Evolutionary conservation across 1,140 invertebrate genomes (phyloP).

Genomic region (Chrysomallon squamiferum): DNA sequence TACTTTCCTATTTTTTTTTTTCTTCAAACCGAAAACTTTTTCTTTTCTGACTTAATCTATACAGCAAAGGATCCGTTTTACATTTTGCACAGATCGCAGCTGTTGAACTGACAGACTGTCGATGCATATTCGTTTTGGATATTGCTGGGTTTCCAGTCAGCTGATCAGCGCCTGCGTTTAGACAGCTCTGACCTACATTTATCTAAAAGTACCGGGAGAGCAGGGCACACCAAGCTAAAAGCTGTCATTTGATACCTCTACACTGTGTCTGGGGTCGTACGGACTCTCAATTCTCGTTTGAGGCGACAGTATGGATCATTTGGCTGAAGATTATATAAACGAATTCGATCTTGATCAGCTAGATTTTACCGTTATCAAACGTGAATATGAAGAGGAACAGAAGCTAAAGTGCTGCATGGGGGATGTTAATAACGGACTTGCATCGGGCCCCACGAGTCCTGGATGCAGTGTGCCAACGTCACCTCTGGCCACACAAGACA

Average conservation of each 20-base stretch:
- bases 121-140: background rate
- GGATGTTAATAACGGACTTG: constrained; percentile 10
- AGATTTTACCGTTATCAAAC: constrained; percentile 45
- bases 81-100: too few species aligned
- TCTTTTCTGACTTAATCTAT: too few species aligned
- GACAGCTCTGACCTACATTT: constrained; percentile 4
- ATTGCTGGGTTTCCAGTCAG: constrained; percentile 11
- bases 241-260: too few species aligned
- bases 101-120: too few species aligned
- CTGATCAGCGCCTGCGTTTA: background rate
- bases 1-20: constrained; percentile 3
- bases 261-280: too few species aligned
- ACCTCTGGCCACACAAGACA: constrained; percentile 12
- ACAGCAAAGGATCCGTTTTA: constrained; percentile 8
- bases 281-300: too few species aligned
- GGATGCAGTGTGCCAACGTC: constrained; percentile 12
- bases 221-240: constrained; percentile 28
- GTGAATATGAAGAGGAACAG: constrained; percentile 16
- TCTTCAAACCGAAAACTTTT: too few species aligned
- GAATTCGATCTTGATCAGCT: constrained; percentile 53
- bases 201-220: constrained; percentile 18
- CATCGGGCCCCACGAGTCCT: constrained; percentile 9
- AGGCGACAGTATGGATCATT: constrained; percentile 25
- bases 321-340: constrained; percentile 54
- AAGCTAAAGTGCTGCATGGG: constrained; percentile 13